Evolutionary conservation across 2,113 vertebrate genomes (phyloP).

Genomic region (Glaucidium brasilianum): DNA sequence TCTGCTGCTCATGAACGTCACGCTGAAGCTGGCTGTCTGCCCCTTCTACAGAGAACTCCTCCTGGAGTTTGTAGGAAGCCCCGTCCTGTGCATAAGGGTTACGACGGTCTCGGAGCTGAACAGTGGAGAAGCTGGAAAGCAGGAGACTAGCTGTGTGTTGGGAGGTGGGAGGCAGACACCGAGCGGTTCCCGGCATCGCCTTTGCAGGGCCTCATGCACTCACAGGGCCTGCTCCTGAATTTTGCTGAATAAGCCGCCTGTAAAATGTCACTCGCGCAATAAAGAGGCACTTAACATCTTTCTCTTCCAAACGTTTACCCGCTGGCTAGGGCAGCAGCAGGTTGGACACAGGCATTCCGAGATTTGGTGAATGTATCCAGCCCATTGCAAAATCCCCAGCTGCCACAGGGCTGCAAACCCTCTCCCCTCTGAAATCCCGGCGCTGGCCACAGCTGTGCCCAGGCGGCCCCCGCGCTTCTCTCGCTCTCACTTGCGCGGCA

Average conservation of each 20-base stretch:
- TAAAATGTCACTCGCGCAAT: neutral
- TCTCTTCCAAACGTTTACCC: neutral
- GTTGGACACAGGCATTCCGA: accelerated
- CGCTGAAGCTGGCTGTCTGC: neutral
- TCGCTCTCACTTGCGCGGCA: accelerated
- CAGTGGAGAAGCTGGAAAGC: neutral
- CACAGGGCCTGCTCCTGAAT: neutral
- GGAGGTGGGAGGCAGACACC: neutral
- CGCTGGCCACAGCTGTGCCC: accelerated
- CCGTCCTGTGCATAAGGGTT: neutral
- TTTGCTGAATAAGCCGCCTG: neutral
- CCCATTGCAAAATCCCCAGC: neutral
- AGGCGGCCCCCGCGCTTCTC: accelerated
- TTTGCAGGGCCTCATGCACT: neutral
- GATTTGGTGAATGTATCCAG: neutral
- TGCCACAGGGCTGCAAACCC: neutral
- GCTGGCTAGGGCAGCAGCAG: neutral
- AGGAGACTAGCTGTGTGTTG: accelerated
- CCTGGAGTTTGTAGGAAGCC: neutral
- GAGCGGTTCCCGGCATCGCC: neutral
- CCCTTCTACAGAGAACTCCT: neutral
- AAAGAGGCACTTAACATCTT: neutral
- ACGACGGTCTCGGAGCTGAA: accelerated
- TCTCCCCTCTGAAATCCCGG: neutral
- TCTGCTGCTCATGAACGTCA: neutral